phyloP scores from a whole-genome alignment of 2,888 invertebrate species.

The Nebria salina region DNA sequence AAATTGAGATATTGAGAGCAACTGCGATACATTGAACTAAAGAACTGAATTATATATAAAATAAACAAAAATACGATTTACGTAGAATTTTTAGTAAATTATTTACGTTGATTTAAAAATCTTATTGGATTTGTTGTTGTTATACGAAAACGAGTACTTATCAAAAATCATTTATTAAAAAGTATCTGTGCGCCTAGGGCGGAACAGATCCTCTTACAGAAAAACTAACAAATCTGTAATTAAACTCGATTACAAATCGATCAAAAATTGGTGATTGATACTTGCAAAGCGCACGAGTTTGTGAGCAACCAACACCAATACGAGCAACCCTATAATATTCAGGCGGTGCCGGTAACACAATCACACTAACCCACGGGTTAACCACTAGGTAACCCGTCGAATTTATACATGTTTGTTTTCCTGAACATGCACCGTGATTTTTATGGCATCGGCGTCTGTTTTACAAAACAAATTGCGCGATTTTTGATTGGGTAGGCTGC shows the following conservation, averaged over 20 bases:
- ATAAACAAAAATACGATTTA: too few relatives aligned
- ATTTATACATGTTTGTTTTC: slow-evolving; percentile 27
- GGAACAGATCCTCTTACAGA: neutral
- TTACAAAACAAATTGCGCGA: slow-evolving; percentile 22
- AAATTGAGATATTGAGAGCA: too few relatives aligned
- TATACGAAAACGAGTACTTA: too few relatives aligned
- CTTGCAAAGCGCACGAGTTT: neutral
- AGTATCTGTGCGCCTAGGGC: neutral
- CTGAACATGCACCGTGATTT: slow-evolving; percentile 2
- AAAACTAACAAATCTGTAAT: neutral
- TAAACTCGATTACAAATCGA: neutral
- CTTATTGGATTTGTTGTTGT: too few relatives aligned
- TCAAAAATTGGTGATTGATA: neutral
- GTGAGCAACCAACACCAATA: neutral
- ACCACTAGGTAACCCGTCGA: neutral
- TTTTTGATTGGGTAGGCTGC: neutral
- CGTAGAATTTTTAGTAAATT: too few relatives aligned
- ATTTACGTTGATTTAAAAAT: too few relatives aligned
- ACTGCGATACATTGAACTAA: too few relatives aligned
- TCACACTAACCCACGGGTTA: neutral
- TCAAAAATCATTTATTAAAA: too few relatives aligned
- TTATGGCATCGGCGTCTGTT: slow-evolving; percentile 21
- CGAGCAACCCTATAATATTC: neutral
- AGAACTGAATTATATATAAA: too few relatives aligned
- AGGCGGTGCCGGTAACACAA: neutral